Percentiles rank a stretch among this genome's conserved stretches.
Evolutionary conservation across 2,888 invertebrate genomes (phyloP).

Genomic region (Dromius quadrimaculatus): DNA sequence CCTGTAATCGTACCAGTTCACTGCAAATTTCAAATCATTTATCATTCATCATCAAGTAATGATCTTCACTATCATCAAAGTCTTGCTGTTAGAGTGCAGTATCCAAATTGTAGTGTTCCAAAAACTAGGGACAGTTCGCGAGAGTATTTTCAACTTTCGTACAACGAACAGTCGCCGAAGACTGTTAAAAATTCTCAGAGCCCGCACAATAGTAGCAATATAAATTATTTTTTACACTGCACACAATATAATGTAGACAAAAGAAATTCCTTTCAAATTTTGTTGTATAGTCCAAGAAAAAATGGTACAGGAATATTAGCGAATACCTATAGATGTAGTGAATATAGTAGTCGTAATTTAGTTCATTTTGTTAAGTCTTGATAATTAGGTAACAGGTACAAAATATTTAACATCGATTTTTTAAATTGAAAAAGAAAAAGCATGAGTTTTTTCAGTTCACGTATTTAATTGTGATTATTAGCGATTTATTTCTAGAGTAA

Average conservation of each 20-base stretch:
- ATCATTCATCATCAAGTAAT: constrained; percentile 20
- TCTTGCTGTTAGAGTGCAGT: constrained; percentile 26
- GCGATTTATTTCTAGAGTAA: constrained; percentile 25
- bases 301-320: constrained; percentile 27
- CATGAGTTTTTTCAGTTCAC: constrained; percentile 15
- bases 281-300: constrained; percentile 19
- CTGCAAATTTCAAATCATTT: constrained; percentile 21
- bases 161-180: constrained; percentile 20
- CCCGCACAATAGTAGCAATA: constrained; percentile 16
- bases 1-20: constrained; percentile 1
- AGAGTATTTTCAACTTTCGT: constrained; percentile 29
- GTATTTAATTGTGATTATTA: constrained; percentile 29
- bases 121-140: neutral
- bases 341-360: constrained; percentile 27
- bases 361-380: constrained; percentile 36
- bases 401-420: constrained; percentile 39
- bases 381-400: constrained; percentile 30
- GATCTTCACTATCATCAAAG: constrained; percentile 15
- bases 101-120: constrained; percentile 13
- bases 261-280: constrained; percentile 20
- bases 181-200: neutral
- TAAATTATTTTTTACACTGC: constrained; percentile 32
- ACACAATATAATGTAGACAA: constrained; percentile 1
- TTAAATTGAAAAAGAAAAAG: constrained; percentile 24
- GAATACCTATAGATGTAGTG: constrained; percentile 16